Conservation (phyloP, 2,113 vertebrate species). For the Geococcyx californianus region DNA sequence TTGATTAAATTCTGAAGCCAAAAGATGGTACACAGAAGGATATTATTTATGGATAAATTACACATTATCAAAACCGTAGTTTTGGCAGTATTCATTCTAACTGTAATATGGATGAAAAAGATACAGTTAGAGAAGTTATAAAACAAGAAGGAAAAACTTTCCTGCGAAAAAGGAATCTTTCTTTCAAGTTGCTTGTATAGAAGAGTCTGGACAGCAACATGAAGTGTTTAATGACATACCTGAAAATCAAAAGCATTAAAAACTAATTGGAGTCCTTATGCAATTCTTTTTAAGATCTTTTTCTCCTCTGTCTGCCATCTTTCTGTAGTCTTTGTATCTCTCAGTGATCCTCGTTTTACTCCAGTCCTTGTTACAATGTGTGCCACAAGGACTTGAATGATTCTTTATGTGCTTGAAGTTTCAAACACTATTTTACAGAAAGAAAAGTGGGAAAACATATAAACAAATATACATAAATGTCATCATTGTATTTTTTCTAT, state of each 20-base stretch:
- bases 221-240: neutral
- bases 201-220: neutral
- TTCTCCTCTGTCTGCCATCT: neutral
- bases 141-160: neutral
- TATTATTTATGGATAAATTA: neutral
- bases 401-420: neutral
- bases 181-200: neutral
- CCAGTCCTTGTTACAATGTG: neutral
- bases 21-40: neutral
- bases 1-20: conserved; percentile 16
- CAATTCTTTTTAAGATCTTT: conserved; percentile 16
- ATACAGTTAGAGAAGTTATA: neutral
- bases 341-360: neutral
- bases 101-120: neutral
- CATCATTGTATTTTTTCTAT: neutral
- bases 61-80: neutral
- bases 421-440: neutral
- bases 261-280: neutral
- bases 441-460: neutral
- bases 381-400: neutral
- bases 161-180: neutral
- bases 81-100: neutral
- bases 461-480: neutral
- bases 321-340: neutral
- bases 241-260: conserved; percentile 12